phyloP scores from a whole-genome alignment of 2,797 vertebrate genomes.

The Margarornis squamiger region DNA sequence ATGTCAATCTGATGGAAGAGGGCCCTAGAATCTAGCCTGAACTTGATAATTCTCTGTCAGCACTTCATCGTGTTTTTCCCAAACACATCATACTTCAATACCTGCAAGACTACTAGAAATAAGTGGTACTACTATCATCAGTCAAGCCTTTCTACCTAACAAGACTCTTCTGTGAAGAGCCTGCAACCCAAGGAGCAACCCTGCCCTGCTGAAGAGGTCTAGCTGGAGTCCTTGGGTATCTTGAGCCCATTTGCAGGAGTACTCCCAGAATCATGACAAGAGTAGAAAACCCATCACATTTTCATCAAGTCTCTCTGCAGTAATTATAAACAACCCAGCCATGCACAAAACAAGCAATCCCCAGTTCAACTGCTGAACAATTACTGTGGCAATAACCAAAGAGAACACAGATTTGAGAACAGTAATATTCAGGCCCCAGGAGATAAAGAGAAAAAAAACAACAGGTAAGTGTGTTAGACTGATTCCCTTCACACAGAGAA shows the following conservation, averaged over 20 bases:
- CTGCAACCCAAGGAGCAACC: background rate
- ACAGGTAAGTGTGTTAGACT: background rate
- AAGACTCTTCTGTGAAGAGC: background rate
- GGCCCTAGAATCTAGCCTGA: background rate
- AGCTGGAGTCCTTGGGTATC: background rate
- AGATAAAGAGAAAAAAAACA: background rate
- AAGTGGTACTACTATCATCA: background rate
- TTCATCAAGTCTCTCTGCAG: background rate
- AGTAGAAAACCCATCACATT: background rate
- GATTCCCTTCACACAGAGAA: background rate
- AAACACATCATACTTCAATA: background rate
- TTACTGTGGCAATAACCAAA: slow-evolving; percentile 9
- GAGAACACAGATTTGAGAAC: background rate
- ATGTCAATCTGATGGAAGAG: background rate
- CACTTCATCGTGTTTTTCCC: background rate
- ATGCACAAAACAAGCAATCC: background rate
- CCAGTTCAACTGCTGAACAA: slow-evolving; percentile 20
- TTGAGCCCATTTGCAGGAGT: background rate
- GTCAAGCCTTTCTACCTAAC: background rate
- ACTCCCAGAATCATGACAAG: background rate
- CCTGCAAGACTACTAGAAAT: background rate
- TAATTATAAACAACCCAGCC: background rate
- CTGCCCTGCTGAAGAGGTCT: background rate
- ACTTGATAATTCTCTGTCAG: background rate
- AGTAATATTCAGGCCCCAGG: background rate